Conservation (phyloP, 2,797 vertebrate genomes). For the Pangasius krempfi region DNA sequence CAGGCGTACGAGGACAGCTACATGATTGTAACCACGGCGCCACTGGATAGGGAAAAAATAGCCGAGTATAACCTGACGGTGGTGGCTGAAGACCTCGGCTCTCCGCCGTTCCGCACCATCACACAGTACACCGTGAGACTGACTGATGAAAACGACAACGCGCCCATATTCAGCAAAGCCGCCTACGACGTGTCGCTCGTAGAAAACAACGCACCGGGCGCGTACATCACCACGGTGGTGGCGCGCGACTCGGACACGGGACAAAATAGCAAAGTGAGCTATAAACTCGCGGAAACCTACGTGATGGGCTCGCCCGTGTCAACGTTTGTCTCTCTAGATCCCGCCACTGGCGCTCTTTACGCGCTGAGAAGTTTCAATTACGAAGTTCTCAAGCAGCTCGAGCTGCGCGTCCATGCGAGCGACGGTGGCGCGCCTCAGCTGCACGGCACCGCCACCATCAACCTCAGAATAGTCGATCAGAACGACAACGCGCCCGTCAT, state of each 20-base stretch:
- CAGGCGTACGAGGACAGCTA: conserved; percentile 94
- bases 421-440: conserved; percentile 88
- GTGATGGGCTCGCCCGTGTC: conserved; percentile 87
- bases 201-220: conserved; percentile 90
- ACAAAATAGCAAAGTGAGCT: conserved; percentile 87
- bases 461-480: conserved; percentile 87
- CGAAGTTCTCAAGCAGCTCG: conserved; percentile 87
- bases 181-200: conserved; percentile 85
- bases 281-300: conserved; percentile 85
- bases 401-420: conserved; percentile 86
- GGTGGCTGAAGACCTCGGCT: conserved; percentile 89
- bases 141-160: conserved; percentile 92
- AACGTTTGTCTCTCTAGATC: conserved; percentile 90
- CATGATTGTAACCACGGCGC: conserved; percentile 86
- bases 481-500: conserved; percentile 90
- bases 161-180: conserved; percentile 82
- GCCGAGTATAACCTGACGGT: conserved; percentile 92
- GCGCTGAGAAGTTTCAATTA: conserved; percentile 93
- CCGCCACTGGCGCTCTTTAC: conserved; percentile 89
- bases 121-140: conserved; percentile 87
- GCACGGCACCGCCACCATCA: conserved; percentile 82
- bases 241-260: conserved; percentile 87
- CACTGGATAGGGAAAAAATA: conserved; percentile 85
- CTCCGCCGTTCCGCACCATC: conserved; percentile 85
- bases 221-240: conserved; percentile 86